These are phyloP conservation scores for Alethe diademata DNA, from an alignment of 2,113 vertebrate genomes.

Conservation along the genomic window DNA sequence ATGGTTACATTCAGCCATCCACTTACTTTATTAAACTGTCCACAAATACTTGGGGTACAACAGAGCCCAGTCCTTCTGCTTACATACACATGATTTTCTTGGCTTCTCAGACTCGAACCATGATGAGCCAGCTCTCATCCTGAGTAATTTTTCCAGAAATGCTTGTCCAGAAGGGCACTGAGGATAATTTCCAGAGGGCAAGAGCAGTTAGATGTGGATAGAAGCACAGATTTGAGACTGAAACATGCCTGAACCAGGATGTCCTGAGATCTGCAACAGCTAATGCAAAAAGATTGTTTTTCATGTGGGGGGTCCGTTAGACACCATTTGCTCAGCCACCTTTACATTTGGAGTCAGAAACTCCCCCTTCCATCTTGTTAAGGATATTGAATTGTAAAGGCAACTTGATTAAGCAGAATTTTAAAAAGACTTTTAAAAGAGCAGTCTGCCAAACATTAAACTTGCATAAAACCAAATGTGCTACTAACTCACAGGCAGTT, in stretches of 20 bases:
- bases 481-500: neutral
- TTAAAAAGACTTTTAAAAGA: neutral
- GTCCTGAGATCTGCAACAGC: neutral
- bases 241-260: neutral
- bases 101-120: slow-evolving; percentile 2
- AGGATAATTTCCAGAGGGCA: neutral
- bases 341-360: neutral
- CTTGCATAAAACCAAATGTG: neutral
- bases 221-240: neutral
- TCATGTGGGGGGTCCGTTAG: neutral
- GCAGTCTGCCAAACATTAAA: neutral
- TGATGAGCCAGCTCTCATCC: slow-evolving; percentile 3
- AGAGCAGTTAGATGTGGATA: neutral
- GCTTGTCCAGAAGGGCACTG: neutral
- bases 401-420: neutral
- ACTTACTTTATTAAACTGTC: neutral
- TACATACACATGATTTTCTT: slow-evolving; percentile 35
- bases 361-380: neutral
- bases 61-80: slow-evolving; percentile 10
- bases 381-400: neutral
- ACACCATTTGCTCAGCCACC: neutral
- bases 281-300: neutral
- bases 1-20: neutral
- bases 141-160: neutral
- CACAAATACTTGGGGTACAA: neutral